These are phyloP conservation scores for Doryteuthis pealeii DNA, from an alignment of 1,140 invertebrate species.

Conservation along the genomic window DNA sequence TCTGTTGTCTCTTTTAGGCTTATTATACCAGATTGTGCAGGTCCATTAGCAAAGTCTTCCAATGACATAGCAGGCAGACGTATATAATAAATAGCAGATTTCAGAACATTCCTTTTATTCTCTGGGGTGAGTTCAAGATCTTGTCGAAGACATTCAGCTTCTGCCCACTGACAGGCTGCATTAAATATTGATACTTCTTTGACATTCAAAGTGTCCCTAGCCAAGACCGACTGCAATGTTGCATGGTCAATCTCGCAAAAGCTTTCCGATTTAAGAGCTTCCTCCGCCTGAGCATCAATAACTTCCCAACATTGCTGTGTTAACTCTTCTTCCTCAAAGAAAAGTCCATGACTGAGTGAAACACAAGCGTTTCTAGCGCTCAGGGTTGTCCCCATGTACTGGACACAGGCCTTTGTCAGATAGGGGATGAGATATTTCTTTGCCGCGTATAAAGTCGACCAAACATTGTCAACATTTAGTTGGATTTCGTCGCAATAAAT, in stretches of 20 bases:
- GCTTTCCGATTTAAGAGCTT: constrained; percentile 79
- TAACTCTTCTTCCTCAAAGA: constrained; percentile 81
- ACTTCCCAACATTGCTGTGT: constrained; percentile 83
- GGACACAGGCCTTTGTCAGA: constrained; percentile 79
- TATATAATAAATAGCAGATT: constrained; percentile 72
- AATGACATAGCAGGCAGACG: constrained; percentile 83
- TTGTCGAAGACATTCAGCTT: constrained; percentile 74
- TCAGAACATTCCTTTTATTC: constrained; percentile 73
- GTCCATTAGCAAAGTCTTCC: constrained; percentile 81
- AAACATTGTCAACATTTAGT: constrained; percentile 80
- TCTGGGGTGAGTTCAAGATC: constrained; percentile 69
- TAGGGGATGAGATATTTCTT: constrained; percentile 85
- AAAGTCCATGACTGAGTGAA: constrained; percentile 73
- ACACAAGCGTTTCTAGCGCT: constrained; percentile 82
- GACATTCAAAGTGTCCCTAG: constrained; percentile 79
- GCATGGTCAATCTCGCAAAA: constrained; percentile 84
- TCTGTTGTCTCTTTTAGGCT: constrained; percentile 76
- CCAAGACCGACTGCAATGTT: constrained; percentile 77
- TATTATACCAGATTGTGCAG: constrained; percentile 72
- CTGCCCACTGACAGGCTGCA: constrained; percentile 73
- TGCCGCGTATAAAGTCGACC: constrained; percentile 82
- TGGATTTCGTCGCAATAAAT: constrained; percentile 93
- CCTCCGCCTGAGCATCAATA: constrained; percentile 82
- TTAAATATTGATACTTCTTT: constrained; percentile 79
- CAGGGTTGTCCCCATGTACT: constrained; percentile 78